Percentiles rank a stretch among this genome's conserved stretches.
These are phyloP conservation scores for Ochropleura leucogaster DNA, from an alignment of 2,888 invertebrate species.

Conservation along the genomic window DNA sequence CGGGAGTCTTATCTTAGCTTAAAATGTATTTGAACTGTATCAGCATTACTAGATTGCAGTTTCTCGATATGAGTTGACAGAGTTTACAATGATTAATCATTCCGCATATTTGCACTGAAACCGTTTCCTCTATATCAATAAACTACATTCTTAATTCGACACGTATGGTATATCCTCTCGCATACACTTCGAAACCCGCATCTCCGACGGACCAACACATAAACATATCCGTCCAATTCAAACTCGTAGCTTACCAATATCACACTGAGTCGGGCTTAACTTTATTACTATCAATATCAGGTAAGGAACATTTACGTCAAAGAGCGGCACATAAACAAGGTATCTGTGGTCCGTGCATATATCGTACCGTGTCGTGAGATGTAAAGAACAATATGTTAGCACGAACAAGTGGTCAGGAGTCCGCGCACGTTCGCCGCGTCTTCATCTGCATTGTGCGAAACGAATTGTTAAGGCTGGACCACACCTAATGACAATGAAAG, in stretches of 20 bases:
- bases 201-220: slow-evolving; percentile 9
- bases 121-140: not conserved
- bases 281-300: slow-evolving; percentile 68
- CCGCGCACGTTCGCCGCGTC: slow-evolving; percentile 74
- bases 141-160: not conserved
- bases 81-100: not conserved
- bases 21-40: not conserved
- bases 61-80: not conserved
- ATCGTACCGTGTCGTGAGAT: slow-evolving; percentile 69
- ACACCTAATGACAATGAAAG: slow-evolving; percentile 30
- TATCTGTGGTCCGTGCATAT: slow-evolving; percentile 41
- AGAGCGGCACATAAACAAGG: slow-evolving; percentile 76
- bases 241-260: slow-evolving; percentile 56
- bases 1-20: not conserved
- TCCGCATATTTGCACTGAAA: not conserved
- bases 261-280: slow-evolving; percentile 55
- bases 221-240: slow-evolving; percentile 16
- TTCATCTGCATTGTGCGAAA: slow-evolving; percentile 71
- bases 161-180: not conserved
- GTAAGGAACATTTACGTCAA: slow-evolving; percentile 73
- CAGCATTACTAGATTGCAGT: not conserved
- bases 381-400: slow-evolving; percentile 74
- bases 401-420: slow-evolving; percentile 70
- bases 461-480: slow-evolving; percentile 34
- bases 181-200: not conserved